Conservation (phyloP, 2,797 vertebrate species). For the Rhabdomys pumilio region DNA sequence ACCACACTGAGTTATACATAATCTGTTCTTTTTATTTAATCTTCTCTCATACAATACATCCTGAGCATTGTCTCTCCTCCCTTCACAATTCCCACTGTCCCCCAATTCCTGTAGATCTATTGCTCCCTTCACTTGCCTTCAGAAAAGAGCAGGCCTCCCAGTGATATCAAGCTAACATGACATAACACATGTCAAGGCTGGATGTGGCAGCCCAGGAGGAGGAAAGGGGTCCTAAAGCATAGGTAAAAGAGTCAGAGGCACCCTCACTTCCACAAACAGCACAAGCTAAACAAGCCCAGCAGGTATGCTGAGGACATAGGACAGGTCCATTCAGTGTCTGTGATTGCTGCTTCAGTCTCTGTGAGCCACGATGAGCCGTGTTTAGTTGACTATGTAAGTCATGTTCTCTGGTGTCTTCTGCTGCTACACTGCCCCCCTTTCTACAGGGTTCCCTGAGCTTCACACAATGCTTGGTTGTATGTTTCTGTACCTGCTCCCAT, state of each 20-base stretch:
- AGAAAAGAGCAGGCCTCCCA: not conserved
- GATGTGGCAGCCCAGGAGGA: not conserved
- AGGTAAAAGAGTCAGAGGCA: not conserved
- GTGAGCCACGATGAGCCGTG: too few relatives aligned
- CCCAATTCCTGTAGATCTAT: not conserved
- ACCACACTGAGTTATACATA: not conserved
- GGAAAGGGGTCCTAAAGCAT: not conserved
- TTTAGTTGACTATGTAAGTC: not conserved
- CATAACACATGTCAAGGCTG: not conserved
- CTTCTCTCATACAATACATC: not conserved
- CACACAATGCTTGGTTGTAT: not conserved
- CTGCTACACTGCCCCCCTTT: not conserved
- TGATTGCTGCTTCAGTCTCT: not conserved
- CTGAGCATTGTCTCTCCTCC: too few relatives aligned
- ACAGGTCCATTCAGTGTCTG: not conserved
- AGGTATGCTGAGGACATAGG: not conserved
- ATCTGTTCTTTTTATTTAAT: not conserved
- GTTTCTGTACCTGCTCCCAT: not conserved
- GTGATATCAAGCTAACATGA: not conserved
- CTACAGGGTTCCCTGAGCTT: not conserved
- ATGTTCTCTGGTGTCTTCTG: not conserved
- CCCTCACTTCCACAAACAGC: not conserved
- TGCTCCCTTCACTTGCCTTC: not conserved
- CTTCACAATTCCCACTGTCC: not conserved
- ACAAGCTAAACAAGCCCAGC: not conserved